Evolutionary conservation across 2,888 invertebrate species (phyloP).

Genomic region (Caenorhabditis wallacei): DNA sequence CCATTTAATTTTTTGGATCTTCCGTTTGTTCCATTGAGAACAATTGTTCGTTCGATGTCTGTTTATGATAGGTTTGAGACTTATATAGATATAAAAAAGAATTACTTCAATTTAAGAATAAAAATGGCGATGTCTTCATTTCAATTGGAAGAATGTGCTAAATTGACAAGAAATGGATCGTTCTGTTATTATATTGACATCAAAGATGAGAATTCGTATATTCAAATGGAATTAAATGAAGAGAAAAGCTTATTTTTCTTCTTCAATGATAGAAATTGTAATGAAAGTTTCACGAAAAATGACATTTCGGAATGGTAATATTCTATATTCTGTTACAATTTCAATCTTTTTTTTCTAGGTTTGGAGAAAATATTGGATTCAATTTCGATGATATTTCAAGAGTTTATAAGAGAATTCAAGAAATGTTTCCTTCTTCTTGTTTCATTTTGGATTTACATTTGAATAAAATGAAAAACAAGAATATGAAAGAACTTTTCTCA

Average conservation of each 20-base stretch:
- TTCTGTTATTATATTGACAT: neutral
- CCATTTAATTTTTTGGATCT: conserved; percentile 2
- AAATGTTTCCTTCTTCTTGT: conserved; percentile 3
- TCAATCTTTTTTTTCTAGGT: neutral
- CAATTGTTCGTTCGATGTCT: conserved; percentile 2
- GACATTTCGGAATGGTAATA: neutral
- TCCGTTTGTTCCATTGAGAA: conserved; percentile 19
- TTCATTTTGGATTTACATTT: conserved; percentile 1
- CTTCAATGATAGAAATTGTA: neutral
- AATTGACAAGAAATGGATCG: neutral
- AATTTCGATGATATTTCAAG: neutral
- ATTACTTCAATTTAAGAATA: conserved; percentile 1
- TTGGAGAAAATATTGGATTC: neutral
- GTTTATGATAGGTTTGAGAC: conserved; percentile 14
- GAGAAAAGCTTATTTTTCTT: neutral
- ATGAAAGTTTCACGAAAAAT: neutral
- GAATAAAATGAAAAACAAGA: neutral
- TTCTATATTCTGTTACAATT: neutral
- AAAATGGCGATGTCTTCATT: conserved; percentile 10
- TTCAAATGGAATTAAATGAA: conserved; percentile 3
- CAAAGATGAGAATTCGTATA: conserved; percentile 6
- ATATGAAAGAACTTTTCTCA: neutral
- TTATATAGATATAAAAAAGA: neutral
- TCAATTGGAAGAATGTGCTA: neutral
- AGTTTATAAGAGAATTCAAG: neutral